Conservation (phyloP, 92 coral and sea anemone genomes). For the Scolanthus callimorphus region DNA sequence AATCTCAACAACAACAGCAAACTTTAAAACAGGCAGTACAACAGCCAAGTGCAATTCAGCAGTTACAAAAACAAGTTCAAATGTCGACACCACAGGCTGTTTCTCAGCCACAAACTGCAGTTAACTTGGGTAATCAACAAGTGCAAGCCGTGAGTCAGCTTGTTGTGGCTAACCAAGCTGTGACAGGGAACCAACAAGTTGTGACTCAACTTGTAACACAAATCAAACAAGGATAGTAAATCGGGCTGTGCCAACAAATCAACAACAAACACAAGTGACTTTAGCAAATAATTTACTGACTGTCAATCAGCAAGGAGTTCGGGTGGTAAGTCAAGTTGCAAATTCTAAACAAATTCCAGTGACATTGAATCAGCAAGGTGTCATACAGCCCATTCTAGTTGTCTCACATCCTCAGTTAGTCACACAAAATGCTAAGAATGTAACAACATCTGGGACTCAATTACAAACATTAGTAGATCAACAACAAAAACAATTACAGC, state of each 20-base stretch:
- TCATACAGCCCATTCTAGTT: not conserved
- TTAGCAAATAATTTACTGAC: too few species aligned
- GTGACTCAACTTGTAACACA: too few species aligned
- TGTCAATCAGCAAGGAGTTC: not conserved
- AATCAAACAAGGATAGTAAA: too few species aligned
- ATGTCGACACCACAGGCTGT: too few species aligned
- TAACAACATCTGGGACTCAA: conserved; percentile 12
- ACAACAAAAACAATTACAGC: conserved; percentile 31
- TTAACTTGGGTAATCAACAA: too few species aligned
- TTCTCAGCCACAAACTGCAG: conserved; percentile 1
- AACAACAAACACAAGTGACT: too few species aligned
- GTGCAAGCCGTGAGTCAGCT: too few species aligned
- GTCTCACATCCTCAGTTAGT: conserved; percentile 1
- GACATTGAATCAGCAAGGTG: not conserved
- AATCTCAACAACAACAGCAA: conserved; percentile 40
- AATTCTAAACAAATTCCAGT: not conserved
- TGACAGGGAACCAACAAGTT: too few species aligned
- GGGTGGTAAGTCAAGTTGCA: not conserved
- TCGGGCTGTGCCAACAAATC: too few species aligned
- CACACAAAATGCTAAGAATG: not conserved
- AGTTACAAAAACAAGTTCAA: conserved; percentile 50
- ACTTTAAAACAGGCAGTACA: conserved; percentile 10
- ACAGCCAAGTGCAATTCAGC: conserved; percentile 45
- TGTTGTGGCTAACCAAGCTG: too few species aligned
- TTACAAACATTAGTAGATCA: conserved; percentile 35